phyloP scores from a whole-genome alignment of 2,797 vertebrate genomes.

The Tauraco hartlaubi region DNA sequence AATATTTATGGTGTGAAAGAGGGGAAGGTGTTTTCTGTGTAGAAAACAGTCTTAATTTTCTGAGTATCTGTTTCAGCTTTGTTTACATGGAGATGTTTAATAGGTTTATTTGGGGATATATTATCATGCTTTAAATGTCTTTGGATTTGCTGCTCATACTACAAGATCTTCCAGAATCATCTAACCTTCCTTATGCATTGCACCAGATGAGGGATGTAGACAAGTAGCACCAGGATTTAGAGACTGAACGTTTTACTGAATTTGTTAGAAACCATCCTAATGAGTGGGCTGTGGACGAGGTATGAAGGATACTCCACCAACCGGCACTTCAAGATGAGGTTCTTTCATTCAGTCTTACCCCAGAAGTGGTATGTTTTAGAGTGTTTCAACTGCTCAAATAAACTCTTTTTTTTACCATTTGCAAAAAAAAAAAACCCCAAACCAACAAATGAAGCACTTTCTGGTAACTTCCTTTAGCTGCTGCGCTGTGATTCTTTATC shows the following conservation, averaged over 20 bases:
- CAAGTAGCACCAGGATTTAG: not conserved
- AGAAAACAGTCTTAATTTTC: not conserved
- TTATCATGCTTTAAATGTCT: not conserved
- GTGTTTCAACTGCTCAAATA: not conserved
- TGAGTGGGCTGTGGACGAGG: fast-evolving
- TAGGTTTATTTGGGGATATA: not conserved
- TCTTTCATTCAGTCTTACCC: not conserved
- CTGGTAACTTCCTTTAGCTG: not conserved
- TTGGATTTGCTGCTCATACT: not conserved
- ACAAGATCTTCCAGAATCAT: not conserved
- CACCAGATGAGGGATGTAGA: not conserved
- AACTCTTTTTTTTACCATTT: not conserved
- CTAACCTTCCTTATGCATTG: not conserved
- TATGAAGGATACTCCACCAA: not conserved
- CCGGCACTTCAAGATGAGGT: not conserved
- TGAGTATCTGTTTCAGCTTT: not conserved
- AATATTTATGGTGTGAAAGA: not conserved
- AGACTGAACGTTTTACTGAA: not conserved
- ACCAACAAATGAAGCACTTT: not conserved
- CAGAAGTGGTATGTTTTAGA: not conserved
- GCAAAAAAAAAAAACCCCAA: no score
- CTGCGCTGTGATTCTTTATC: not conserved
- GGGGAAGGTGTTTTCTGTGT: not conserved
- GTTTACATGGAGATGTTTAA: not conserved
- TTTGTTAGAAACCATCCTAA: not conserved